A percentile compares a stretch with the other conserved stretches of the same genome.
Conservation (phyloP, 1,140 invertebrate genomes). For the Macrobrachium rosenbergii region DNA sequence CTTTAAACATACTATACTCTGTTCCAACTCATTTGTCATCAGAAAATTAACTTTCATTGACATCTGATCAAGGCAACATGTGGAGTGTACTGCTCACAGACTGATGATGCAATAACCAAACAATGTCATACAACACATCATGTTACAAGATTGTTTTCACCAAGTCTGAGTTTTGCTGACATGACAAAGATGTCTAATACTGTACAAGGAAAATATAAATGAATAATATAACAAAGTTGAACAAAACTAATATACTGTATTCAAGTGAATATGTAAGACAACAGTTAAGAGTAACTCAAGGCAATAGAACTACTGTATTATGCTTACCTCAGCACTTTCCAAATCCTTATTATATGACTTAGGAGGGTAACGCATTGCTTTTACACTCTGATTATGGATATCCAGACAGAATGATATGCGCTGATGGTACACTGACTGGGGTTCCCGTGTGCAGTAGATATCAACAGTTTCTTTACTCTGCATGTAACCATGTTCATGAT, state of each 20-base stretch:
- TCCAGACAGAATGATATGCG: slow-evolving; percentile 98
- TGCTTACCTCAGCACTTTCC: slow-evolving; percentile 88
- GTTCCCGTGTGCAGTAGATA: slow-evolving; percentile 97
- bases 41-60: too few relatives aligned
- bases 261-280: background rate
- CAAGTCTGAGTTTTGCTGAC: too few relatives aligned
- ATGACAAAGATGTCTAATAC: too few relatives aligned
- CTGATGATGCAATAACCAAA: too few relatives aligned
- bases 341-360: slow-evolving; percentile 99
- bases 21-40: too few relatives aligned
- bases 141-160: too few relatives aligned
- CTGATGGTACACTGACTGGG: slow-evolving; percentile 96
- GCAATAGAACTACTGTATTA: too few relatives aligned
- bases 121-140: too few relatives aligned
- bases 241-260: background rate
- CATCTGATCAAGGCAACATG: too few relatives aligned
- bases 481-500: slow-evolving; percentile 96
- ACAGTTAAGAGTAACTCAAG: background rate
- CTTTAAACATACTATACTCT: too few relatives aligned
- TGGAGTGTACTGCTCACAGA: too few relatives aligned
- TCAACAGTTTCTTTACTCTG: slow-evolving; percentile 97
- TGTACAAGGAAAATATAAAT: too few relatives aligned
- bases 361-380: slow-evolving; percentile 99
- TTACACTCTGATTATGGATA: slow-evolving; percentile 96
- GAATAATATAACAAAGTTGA: background rate